phyloP scores from a whole-genome alignment of 2,888 invertebrate species.

The Hermodice carunculata region DNA sequence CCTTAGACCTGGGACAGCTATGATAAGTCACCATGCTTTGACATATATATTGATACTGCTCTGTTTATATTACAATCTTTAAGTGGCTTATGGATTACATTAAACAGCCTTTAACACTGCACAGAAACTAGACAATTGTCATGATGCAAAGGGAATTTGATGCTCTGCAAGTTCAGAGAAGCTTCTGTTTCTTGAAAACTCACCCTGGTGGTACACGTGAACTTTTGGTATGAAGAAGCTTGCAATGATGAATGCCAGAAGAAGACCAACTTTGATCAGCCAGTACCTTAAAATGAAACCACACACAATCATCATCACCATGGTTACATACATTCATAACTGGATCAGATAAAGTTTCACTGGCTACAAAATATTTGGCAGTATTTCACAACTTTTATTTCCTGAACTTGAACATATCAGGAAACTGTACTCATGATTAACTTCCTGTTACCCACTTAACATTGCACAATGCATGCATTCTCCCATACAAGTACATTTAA shows the following conservation, averaged over 20 bases:
- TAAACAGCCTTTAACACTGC: background rate
- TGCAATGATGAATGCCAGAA: conserved; percentile 66
- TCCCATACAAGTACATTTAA: too few species aligned
- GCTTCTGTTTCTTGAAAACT: conserved; percentile 33
- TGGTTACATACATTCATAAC: too few species aligned
- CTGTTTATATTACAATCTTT: background rate
- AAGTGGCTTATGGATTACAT: background rate
- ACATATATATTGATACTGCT: background rate
- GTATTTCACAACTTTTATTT: too few species aligned
- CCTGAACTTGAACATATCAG: too few species aligned
- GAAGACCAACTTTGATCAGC: conserved; percentile 65
- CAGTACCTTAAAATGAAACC: conserved; percentile 59
- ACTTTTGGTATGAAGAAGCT: conserved; percentile 67
- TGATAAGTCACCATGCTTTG: too few species aligned
- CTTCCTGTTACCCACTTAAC: too few species aligned
- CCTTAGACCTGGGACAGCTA: too few species aligned
- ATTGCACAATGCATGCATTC: too few species aligned
- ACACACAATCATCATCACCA: too few species aligned
- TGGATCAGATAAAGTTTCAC: too few species aligned
- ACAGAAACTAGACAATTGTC: background rate
- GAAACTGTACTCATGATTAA: too few species aligned
- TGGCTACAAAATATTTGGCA: too few species aligned
- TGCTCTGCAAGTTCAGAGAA: background rate
- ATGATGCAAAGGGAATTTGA: background rate
- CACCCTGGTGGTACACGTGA: conserved; percentile 63